Base-by-base conservation (phyloP, 2,888 invertebrate species). In the Megaustenia siamemsis region DNA sequence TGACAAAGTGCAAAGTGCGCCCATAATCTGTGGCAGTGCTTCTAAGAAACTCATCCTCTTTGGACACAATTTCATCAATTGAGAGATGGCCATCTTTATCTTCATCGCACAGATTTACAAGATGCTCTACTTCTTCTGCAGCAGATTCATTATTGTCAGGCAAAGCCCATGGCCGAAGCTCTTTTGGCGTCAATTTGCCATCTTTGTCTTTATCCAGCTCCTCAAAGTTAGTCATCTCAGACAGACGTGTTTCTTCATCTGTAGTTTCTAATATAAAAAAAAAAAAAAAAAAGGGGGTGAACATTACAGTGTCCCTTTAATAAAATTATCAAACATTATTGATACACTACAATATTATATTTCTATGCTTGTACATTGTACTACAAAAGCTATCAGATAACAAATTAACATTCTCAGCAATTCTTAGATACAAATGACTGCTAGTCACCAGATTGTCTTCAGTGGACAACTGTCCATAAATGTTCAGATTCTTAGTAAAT, bases 11-110 rank as follows among this genome's bases (percentile, higher is more conserved):
- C 87, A 99, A 95, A n/a, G 98, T 98, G 93, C 98, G 98, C 0
- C 99, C 99, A 94, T 99, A 99, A 94, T 99, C 98, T 0, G 99
- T 99, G 0, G 98, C 99, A 94, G 99, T 98, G 0, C 98, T 99
- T 66, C 99, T 99, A 4, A 99, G 99, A 94, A 99, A 99, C 18
- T 98, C 95, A 94, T 99, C 98, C 93, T 98, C 98, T 93, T 98
- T 98, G 80, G 96, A 96, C 24, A 99, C 94, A 53, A 99, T 96
- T 94, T 99, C 99, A 0, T 96, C 96, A 93, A 97, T 97, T 12
- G 97, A 97, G 38, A 99, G 95, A 92, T 96, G 96, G 90, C 97
- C 97, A 94, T 99, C 99, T 0, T 93, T 89, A 83, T 94, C 87
- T 1, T 60, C 82, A 86, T 94, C 94, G 1, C 93, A 92, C 73